Percentiles rank a stretch among this genome's conserved stretches.
Evolutionary conservation across 2,888 invertebrate genomes (phyloP).

Genomic region (Cosmopolites sordidus): DNA sequence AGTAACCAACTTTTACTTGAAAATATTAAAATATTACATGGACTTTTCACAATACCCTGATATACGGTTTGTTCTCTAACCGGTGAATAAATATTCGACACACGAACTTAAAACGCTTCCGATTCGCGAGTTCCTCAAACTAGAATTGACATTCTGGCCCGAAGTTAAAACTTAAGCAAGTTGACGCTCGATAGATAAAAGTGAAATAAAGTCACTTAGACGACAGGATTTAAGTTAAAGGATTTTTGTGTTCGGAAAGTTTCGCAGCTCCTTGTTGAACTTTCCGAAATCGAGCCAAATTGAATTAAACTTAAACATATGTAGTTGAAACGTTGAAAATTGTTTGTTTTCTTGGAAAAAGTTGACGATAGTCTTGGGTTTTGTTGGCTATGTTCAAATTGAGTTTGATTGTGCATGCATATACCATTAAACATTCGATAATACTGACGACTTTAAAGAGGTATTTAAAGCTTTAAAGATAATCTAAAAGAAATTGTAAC

Average conservation of each 20-base stretch:
- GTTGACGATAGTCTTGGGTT: too few species aligned
- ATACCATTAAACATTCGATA: too few species aligned
- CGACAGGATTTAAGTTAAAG: constrained; percentile 19
- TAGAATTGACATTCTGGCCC: constrained; percentile 8
- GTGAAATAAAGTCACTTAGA: constrained; percentile 15
- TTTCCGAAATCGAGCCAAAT: constrained; percentile 9
- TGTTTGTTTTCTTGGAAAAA: background rate
- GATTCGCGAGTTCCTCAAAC: constrained; percentile 1
- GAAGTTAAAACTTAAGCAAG: constrained; percentile 6
- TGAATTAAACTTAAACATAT: constrained; percentile 14
- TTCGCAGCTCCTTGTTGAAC: background rate
- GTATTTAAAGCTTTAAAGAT: too few species aligned
- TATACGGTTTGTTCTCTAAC: background rate
- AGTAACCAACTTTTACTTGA: too few species aligned
- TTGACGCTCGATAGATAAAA: constrained; percentile 16
- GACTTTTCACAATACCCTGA: too few species aligned
- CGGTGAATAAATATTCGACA: background rate
- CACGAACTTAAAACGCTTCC: background rate
- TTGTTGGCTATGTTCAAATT: too few species aligned
- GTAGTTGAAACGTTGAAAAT: background rate
- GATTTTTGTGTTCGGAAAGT: constrained; percentile 12
- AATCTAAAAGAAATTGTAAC: too few species aligned
- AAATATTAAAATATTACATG: too few species aligned
- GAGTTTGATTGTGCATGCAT: too few species aligned
- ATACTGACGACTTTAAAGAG: too few species aligned